Conservation (phyloP, 2,113 vertebrate species). For the Anguilla rostrata region DNA sequence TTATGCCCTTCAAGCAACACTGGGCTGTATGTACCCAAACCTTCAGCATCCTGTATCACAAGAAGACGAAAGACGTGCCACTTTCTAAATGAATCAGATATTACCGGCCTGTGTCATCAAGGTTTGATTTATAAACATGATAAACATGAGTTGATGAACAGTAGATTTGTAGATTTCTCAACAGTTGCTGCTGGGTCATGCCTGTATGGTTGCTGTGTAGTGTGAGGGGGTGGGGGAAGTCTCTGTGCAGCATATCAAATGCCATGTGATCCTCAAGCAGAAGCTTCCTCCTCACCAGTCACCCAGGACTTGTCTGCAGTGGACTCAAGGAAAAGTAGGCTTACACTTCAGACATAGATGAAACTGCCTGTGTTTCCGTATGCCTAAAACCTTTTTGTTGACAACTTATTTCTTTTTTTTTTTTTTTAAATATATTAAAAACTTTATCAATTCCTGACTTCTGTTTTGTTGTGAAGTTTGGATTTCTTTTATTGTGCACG, state of each 20-base stretch:
- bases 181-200: background rate
- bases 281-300: background rate
- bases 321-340: conserved; percentile 11
- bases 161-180: background rate
- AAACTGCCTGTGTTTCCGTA: background rate
- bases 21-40: background rate
- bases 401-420: conserved; percentile 5
- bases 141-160: background rate
- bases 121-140: background rate
- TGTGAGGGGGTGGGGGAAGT: background rate
- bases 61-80: background rate
- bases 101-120: background rate
- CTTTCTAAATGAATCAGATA: background rate
- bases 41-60: background rate
- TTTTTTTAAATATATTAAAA: conserved; percentile 21
- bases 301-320: background rate
- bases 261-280: background rate
- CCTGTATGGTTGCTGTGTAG: background rate
- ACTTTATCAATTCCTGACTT: conserved; percentile 8
- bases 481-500: background rate
- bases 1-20: background rate
- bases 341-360: conserved; percentile 14
- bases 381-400: conserved; percentile 1
- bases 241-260: background rate
- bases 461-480: background rate